phyloP scores from a whole-genome alignment of 1,140 invertebrate genomes.

The Drosophila guanche region DNA sequence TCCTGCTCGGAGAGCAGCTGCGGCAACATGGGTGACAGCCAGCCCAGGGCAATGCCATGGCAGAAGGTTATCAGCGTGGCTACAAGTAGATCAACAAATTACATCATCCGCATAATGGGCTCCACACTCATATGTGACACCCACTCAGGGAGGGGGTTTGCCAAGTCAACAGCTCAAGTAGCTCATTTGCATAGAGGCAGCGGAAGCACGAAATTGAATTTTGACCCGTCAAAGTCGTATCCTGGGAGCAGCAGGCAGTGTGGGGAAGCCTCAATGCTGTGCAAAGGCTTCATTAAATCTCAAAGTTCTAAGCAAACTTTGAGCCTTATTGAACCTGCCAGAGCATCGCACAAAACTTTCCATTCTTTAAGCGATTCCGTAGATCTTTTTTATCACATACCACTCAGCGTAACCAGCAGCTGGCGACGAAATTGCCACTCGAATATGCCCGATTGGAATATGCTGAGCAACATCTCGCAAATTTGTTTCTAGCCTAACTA shows the following conservation, averaged over 20 bases:
- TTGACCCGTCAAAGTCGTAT: too few species aligned
- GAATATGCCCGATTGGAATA: conserved; percentile 63
- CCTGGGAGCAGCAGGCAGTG: too few species aligned
- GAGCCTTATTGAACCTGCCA: too few species aligned
- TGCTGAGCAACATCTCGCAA: conserved; percentile 46
- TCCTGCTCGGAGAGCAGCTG: conserved; percentile 66
- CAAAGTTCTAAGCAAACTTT: background rate
- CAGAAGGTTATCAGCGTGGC: conserved; percentile 83
- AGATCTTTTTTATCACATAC: conserved; percentile 44
- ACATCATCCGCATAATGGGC: conserved; percentile 16
- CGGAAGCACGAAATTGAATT: too few species aligned
- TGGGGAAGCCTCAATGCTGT: too few species aligned
- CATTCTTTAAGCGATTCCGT: conserved; percentile 4
- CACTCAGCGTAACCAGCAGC: conserved; percentile 68
- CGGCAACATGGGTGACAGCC: conserved; percentile 83
- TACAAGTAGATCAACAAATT: conserved; percentile 42
- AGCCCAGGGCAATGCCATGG: conserved; percentile 84
- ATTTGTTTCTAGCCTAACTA: background rate
- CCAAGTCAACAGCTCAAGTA: too few species aligned
- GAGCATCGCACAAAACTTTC: conserved; percentile 37
- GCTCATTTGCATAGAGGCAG: too few species aligned
- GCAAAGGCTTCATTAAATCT: conserved; percentile 2
- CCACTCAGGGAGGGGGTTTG: background rate
- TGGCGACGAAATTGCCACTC: conserved; percentile 61
- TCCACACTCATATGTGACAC: background rate